Conservation (phyloP, 2,113 vertebrate genomes). For the Orycteropus afer region DNA sequence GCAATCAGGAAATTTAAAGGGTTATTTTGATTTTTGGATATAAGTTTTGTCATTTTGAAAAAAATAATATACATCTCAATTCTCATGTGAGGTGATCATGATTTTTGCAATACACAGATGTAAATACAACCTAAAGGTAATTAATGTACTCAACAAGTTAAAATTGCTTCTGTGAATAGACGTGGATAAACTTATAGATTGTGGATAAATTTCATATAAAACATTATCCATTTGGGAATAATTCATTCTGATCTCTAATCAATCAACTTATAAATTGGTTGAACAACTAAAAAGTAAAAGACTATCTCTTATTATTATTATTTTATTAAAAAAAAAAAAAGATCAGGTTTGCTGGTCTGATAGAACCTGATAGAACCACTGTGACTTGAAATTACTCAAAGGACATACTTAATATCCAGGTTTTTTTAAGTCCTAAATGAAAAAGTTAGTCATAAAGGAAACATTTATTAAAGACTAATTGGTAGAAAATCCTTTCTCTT, state of each 20-base stretch:
- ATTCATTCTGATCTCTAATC: not conserved
- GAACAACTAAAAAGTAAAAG: conserved; percentile 19
- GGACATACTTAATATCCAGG: not conserved
- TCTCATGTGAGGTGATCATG: not conserved
- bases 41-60: not conserved
- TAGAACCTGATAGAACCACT: too few species aligned
- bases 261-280: not conserved
- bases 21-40: not conserved
- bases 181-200: too few species aligned
- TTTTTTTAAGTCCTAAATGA: conserved; percentile 27
- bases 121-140: not conserved
- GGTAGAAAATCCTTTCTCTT: not conserved
- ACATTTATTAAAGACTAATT: not conserved
- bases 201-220: not conserved
- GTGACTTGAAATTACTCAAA: conserved; percentile 35
- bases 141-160: not conserved
- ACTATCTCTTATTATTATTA: not conserved
- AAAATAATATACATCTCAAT: not conserved
- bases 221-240: conserved; percentile 10
- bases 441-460: not conserved
- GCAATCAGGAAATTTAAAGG: not conserved
- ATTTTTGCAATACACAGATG: not conserved
- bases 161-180: not conserved
- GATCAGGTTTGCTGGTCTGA: too few species aligned
- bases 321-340: too few species aligned